Evolutionary conservation across 2,113 vertebrate genomes (phyloP), one percentile per base, ranked within the genome.

Genomic region (Anoplopoma fimbria): DNA sequence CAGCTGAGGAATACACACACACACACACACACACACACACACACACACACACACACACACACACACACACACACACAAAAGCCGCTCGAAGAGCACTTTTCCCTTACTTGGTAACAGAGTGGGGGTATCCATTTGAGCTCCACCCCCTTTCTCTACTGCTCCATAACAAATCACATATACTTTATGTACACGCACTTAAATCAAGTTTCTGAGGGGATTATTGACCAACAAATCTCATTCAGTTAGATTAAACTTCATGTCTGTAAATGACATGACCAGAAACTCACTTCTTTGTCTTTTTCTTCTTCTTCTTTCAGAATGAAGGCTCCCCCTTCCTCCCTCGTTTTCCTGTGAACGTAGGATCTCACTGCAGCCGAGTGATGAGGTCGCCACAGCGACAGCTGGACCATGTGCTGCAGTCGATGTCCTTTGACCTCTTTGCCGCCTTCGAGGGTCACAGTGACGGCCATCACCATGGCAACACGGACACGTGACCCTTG

Each of bases 401-500:
- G 94, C 93, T 94, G 94, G 92, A 93, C 91, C 83, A 77, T 77
- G 79, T 49, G 82, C 88, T 83, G 88, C 89, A 90, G 87, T 77
- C 73, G 49, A 84, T 79, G 87, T 84, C 87, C 86, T 91, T 92
- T 93, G 90, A 93, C 91, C 91, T 75, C 86, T 87, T 42, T 21
- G 82, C 82, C 84, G 84, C 88, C 88, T 88, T 90, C 45, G 21
- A 71, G 85, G 93, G 86, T 91, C 84, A 84, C 31, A 2, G 87
- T 86, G 92, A 88, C 33, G 23, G 82, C 89, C 78, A 74, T 94
- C 74, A 55, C 90, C 93, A 94, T 88, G 88, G 93, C 89, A 92
- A 95, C 91, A 86, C n/a, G 21, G 87, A 94, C 93, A 94, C 92
- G 93, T 92, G 91, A 94, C 91, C 93, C 79, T 85, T 85, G 33